Evolutionary conservation across 2,113 vertebrate species (phyloP), one percentile per base, ranked within the genome.

Genomic region (Perca schrenkii): DNA sequence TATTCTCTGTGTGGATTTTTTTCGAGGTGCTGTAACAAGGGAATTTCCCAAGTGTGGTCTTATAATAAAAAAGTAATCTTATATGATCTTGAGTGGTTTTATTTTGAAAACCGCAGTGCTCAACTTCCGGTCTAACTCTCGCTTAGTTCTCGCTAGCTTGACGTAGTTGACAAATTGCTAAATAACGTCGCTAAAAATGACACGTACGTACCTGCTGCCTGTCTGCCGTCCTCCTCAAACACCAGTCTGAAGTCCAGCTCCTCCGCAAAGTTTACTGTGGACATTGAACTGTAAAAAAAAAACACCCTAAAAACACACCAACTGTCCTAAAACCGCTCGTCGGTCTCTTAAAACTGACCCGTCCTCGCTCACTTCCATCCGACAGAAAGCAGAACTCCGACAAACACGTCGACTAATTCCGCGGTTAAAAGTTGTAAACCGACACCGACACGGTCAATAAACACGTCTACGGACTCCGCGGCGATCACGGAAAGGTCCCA

Each of bases 231-330:
- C 69, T 97, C 97, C 87, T 97, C 97, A 22, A 98, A 98, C 86
- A 97, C 92, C 81, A 98, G 97, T 72, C 96, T 95, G 94, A 99
- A 98, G 95, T 98, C 97, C 93, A 98, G 96, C 90, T 98, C 98
- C 93, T 98, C 97, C 54, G 93, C 84, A 94, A 92, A 96, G 92
- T 96, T 97, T 92, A 92, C 91, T 76, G 96, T 93, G 95, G 95
- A 97, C 97, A 98, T 98, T 92, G 95, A 92, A 88, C 94, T 43
- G 8, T 43, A 43, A 0, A 43, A 43, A 43, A 40, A 0, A 43
- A 11, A 8, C 10, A 1, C 10, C 1, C 8, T 40, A 40, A 40
- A 40, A 43, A 43, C 34, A 1, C 40, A 43, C 40, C 40, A 3
- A 43, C 40, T 43, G 10, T 1, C 40, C 40, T 47, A 46, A 43